Evolutionary conservation across 2,113 vertebrate species (phyloP).

Genomic region (Physeter macrocephalus): DNA sequence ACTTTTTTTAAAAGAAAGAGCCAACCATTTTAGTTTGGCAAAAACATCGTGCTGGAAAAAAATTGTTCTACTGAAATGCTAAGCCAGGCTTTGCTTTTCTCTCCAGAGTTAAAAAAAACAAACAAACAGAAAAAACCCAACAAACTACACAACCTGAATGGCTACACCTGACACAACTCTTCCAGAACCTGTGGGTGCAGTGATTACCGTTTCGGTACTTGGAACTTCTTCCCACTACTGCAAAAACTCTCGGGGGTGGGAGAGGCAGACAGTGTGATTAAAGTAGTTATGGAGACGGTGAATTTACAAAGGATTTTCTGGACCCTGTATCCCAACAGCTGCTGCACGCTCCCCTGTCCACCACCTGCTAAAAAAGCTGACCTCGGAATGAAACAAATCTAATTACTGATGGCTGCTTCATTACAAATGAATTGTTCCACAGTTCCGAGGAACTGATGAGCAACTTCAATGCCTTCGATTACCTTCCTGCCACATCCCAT

Average conservation of each 20-base stretch:
- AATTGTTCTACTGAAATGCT: constrained; percentile 31
- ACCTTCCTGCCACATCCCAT: constrained; percentile 53
- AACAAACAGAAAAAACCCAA: not conserved
- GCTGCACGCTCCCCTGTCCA: not conserved
- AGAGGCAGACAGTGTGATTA: not conserved
- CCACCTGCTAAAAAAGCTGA: constrained; percentile 76
- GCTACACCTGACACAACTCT: constrained; percentile 22
- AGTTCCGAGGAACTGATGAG: constrained; percentile 49
- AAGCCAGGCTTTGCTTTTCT: constrained; percentile 22
- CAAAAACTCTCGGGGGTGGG: not conserved
- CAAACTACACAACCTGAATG: not conserved
- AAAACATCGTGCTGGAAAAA: constrained; percentile 31
- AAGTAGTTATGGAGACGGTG: constrained; percentile 21
- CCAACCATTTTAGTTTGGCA: constrained; percentile 46
- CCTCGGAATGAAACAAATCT: constrained; percentile 67
- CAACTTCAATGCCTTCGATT: constrained; percentile 65
- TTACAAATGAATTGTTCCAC: constrained; percentile 69
- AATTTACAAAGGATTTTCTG: constrained; percentile 42
- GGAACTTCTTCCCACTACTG: constrained; percentile 24
- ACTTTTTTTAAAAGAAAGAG: not conserved
- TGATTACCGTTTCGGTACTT: not conserved
- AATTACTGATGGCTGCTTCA: constrained; percentile 54
- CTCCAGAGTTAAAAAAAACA: not conserved
- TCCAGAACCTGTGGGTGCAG: not conserved
- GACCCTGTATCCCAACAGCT: constrained; percentile 12